A percentile compares a stretch with the other conserved stretches of the same genome.
These are phyloP conservation scores for Bubalus kerabau DNA, from an alignment of 2,113 vertebrate species.

Conservation along the genomic window DNA sequence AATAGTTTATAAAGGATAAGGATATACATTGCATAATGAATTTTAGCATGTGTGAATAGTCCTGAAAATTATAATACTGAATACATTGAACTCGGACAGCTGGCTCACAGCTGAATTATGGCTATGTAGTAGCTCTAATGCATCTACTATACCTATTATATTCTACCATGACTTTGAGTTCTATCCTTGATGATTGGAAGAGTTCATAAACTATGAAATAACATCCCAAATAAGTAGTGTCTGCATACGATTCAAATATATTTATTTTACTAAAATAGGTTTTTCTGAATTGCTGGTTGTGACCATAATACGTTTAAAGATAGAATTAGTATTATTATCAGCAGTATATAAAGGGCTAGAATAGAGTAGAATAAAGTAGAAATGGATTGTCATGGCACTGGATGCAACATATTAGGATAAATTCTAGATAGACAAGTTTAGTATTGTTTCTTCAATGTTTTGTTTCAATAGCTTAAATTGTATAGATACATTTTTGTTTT, in stretches of 20 bases:
- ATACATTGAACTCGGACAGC: neutral
- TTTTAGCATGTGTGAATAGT: neutral
- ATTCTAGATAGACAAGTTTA: neutral
- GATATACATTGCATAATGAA: neutral
- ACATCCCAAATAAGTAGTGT: neutral
- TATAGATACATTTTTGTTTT: neutral
- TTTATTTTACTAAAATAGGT: neutral
- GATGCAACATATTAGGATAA: neutral
- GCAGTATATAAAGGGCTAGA: neutral
- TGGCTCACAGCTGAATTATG: neutral
- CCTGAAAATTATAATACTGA: neutral
- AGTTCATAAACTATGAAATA: neutral
- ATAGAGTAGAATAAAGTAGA: neutral
- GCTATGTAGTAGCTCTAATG: neutral
- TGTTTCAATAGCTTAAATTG: neutral
- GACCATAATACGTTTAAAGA: neutral
- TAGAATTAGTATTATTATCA: neutral
- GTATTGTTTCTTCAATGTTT: neutral
- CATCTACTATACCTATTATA: neutral
- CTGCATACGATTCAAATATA: neutral
- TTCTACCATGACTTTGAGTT: neutral
- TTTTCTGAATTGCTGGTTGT: neutral
- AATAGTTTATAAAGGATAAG: neutral
- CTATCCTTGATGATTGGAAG: neutral
- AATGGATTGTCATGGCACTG: neutral